phyloP scores from a whole-genome alignment of 2,797 vertebrate species.

The Microctenopoma steveboyesi region DNA sequence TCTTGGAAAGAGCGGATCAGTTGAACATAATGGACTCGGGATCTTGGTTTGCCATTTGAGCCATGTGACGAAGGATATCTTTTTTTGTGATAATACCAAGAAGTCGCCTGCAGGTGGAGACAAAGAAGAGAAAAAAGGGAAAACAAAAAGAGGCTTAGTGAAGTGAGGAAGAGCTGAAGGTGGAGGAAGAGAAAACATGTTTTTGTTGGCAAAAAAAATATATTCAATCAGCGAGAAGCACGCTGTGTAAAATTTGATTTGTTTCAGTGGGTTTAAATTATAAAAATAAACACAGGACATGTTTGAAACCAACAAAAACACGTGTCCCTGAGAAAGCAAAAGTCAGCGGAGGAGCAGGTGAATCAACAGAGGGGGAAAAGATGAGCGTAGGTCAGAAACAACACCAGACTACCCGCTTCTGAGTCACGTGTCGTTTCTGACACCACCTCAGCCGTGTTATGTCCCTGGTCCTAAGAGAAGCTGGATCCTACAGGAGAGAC shows the following conservation, averaged over 20 bases:
- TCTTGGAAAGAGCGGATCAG: slow-evolving; percentile 86
- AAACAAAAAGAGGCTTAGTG: slow-evolving; percentile 7
- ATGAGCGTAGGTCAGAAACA: slow-evolving; percentile 41
- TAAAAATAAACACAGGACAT: neutral
- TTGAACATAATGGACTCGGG: slow-evolving; percentile 99
- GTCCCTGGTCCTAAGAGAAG: slow-evolving; percentile 21
- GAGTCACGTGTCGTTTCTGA: slow-evolving; percentile 30
- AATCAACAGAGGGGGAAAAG: slow-evolving; percentile 14
- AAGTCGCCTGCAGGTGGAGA: slow-evolving; percentile 90
- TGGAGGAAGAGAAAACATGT: slow-evolving; percentile 41
- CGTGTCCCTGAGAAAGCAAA: slow-evolving; percentile 45
- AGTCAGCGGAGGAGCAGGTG: slow-evolving; percentile 35
- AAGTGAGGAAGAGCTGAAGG: slow-evolving; percentile 27
- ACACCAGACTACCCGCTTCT: slow-evolving; percentile 12
- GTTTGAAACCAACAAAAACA: slow-evolving; percentile 72
- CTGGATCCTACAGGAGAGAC: slow-evolving; percentile 57
- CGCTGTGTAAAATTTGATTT: neutral
- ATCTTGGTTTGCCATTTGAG: slow-evolving; percentile 99
- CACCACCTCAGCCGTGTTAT: neutral
- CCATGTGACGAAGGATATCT: slow-evolving; percentile 99
- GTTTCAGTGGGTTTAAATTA: neutral
- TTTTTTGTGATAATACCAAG: slow-evolving; percentile 99
- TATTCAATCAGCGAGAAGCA: neutral
- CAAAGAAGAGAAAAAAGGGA: slow-evolving; percentile 31
- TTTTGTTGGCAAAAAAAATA: slow-evolving; percentile 61